Conservation (phyloP, 2,113 vertebrate species). For the Tupaia tana region DNA sequence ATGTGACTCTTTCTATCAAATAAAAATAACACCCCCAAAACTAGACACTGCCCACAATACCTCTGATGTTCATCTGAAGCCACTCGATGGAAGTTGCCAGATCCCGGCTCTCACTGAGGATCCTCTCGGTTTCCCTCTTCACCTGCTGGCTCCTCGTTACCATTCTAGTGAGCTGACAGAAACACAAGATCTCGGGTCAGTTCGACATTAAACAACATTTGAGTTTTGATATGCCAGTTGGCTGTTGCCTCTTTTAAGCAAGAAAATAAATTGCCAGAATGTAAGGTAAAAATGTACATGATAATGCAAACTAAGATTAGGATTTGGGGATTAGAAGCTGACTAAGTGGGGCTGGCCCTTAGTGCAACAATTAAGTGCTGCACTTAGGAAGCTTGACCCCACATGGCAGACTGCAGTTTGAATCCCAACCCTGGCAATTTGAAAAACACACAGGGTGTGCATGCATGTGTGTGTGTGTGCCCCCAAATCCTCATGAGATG, state of each 20-base stretch:
- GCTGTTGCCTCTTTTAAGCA: neutral
- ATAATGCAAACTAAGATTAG: neutral
- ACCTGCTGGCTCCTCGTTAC: constrained; percentile 80
- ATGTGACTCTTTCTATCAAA: neutral
- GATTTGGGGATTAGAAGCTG: neutral
- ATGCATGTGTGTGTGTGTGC: too few species aligned
- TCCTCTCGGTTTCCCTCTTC: constrained; percentile 79
- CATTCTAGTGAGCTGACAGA: constrained; percentile 84
- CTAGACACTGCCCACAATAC: constrained; percentile 81
- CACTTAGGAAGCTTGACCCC: too few species aligned
- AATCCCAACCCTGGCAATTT: too few species aligned
- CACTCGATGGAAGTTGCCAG: constrained; percentile 85
- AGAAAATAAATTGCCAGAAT: neutral
- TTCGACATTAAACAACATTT: neutral
- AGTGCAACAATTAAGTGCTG: neutral
- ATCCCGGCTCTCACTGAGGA: constrained; percentile 83
- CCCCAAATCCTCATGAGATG: too few species aligned
- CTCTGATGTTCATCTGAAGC: constrained; percentile 86
- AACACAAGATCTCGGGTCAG: constrained; percentile 64
- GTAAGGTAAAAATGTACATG: neutral
- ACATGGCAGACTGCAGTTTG: too few species aligned
- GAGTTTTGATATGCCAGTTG: neutral
- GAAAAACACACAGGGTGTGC: too few species aligned
- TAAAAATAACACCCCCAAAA: neutral
- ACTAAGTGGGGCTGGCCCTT: neutral